A percentile compares a stretch with the other conserved stretches of the same genome.
phyloP scores from a whole-genome alignment of 2,113 vertebrate genomes.

The Apaloderma vittatum region DNA sequence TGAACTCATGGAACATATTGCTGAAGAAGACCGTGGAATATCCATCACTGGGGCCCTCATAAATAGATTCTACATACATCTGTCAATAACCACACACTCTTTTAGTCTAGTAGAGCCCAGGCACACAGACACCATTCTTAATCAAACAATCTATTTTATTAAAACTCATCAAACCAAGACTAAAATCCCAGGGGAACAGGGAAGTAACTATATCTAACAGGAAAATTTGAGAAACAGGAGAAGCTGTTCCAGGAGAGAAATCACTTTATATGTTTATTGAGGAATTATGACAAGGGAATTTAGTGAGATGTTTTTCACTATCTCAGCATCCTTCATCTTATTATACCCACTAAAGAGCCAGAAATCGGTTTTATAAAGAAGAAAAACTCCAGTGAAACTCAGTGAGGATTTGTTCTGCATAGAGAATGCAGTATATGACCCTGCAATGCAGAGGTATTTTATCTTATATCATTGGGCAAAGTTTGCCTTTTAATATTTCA shows the following conservation, averaged over 20 bases:
- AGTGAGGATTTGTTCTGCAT: neutral
- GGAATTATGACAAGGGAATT: neutral
- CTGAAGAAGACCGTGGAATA: neutral
- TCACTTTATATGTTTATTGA: neutral
- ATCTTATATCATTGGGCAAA: neutral
- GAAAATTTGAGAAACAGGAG: neutral
- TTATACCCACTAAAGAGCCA: neutral
- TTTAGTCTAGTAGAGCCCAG: neutral
- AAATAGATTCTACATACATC: neutral
- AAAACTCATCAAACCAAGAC: neutral
- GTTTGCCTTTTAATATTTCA: neutral
- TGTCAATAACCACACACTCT: neutral
- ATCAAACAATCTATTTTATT: neutral
- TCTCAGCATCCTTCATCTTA: neutral
- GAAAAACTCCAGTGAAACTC: neutral
- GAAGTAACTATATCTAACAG: neutral
- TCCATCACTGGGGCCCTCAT: rapidly evolving
- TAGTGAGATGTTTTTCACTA: neutral
- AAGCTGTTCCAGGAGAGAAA: neutral
- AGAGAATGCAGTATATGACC: neutral
- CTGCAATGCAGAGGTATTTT: conserved; percentile 31
- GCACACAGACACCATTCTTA: neutral
- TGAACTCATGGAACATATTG: neutral
- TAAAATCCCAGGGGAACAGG: neutral
- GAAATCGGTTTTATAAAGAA: neutral